These are phyloP conservation scores for Melipona bicolor DNA, from an alignment of 2,888 invertebrate genomes.

Conservation along the genomic window DNA sequence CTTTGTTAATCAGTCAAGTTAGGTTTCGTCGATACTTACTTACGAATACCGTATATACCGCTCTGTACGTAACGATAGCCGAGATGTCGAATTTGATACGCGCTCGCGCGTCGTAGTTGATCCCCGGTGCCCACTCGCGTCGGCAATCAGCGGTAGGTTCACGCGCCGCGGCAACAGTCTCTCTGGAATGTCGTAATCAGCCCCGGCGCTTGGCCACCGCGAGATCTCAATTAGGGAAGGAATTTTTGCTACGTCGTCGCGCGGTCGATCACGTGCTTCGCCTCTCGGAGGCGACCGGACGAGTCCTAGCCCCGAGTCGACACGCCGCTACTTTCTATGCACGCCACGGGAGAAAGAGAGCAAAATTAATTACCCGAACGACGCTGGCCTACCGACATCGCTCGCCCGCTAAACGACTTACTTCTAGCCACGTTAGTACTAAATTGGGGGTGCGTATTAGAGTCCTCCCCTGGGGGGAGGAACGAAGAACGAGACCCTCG, in stretches of 20 bases:
- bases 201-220: slow-evolving; percentile 35
- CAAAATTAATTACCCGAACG: slow-evolving; percentile 53
- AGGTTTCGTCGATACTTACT: too few species aligned
- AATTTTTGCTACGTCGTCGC: slow-evolving; percentile 40
- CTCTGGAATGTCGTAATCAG: slow-evolving; percentile 52
- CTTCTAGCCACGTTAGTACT: slow-evolving; percentile 58
- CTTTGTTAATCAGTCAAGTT: too few species aligned
- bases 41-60: too few species aligned
- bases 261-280: slow-evolving; percentile 13
- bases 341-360: slow-evolving; percentile 29
- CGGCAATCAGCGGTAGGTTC: slow-evolving; percentile 24
- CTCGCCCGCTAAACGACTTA: slow-evolving; percentile 49
- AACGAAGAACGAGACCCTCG: slow-evolving; percentile 64
- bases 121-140: slow-evolving; percentile 24
- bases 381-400: background rate
- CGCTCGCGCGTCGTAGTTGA: background rate
- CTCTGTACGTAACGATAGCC: too few species aligned
- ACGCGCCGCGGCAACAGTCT: slow-evolving; percentile 22
- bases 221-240: slow-evolving; percentile 51
- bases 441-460: slow-evolving; percentile 63
- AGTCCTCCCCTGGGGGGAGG: slow-evolving; percentile 31
- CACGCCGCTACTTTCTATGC: background rate
- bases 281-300: background rate
- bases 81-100: too few species aligned
- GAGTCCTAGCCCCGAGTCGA: background rate